Percentiles rank a stretch among this genome's conserved stretches.
Evolutionary conservation across 1,140 invertebrate species (phyloP).

Genomic region (Halesus radiatus): DNA sequence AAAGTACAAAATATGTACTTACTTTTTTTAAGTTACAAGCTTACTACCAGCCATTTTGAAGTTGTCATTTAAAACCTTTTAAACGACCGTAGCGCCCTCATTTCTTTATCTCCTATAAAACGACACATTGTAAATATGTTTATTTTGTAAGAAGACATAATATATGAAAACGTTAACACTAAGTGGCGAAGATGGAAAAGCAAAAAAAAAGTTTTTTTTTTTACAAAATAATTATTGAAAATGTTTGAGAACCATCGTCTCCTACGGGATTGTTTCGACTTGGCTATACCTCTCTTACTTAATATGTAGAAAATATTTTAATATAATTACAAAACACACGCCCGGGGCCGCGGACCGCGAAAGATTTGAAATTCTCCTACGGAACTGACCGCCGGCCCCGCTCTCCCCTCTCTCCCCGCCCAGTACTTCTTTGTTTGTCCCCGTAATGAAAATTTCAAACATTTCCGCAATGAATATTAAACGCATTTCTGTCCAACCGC

Average conservation of each 20-base stretch:
- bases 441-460: conserved; percentile 50
- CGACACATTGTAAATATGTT: no score
- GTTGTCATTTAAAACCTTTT: no score
- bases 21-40: no score
- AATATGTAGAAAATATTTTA: conserved; percentile 58
- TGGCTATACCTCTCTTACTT: conserved; percentile 26
- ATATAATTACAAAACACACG: conserved; percentile 53
- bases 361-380: conserved; percentile 42
- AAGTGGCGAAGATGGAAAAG: no score
- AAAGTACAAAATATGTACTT: no score
- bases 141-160: no score
- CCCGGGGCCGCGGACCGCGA: conserved; percentile 22
- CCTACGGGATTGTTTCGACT: neutral
- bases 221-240: neutral
- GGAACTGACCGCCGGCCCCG: conserved; percentile 10
- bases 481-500: conserved; percentile 36
- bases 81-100: no score
- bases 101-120: no score
- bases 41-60: no score
- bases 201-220: no score
- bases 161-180: no score
- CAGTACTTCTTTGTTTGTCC: conserved; percentile 38
- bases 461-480: conserved; percentile 50
- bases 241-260: neutral
- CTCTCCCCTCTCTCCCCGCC: neutral